Conservation (phyloP, 2,797 vertebrate genomes). For the Halcyon badia region DNA sequence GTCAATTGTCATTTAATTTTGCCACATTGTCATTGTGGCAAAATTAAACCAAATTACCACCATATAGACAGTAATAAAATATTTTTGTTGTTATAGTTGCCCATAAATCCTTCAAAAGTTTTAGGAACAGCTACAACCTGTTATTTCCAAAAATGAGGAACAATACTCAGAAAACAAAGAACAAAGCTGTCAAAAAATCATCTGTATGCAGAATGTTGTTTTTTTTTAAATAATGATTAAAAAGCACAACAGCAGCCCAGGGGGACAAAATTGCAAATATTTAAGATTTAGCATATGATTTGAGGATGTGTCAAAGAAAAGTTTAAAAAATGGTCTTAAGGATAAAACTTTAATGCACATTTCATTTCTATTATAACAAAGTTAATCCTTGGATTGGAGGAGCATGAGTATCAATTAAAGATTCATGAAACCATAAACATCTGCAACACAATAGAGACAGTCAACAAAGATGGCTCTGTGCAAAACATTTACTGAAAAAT, state of each 20-base stretch:
- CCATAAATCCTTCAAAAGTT: neutral
- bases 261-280: neutral
- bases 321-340: neutral
- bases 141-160: neutral
- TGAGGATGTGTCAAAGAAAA: neutral
- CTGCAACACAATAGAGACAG: conserved; percentile 22
- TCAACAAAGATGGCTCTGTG: conserved; percentile 31
- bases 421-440: neutral
- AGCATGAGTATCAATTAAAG: neutral
- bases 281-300: neutral
- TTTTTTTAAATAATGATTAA: neutral
- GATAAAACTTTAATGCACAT: neutral
- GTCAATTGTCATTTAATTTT: too few relatives aligned
- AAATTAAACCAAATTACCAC: neutral
- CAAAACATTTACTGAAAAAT: conserved; percentile 51
- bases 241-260: neutral
- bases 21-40: too few relatives aligned
- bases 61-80: neutral
- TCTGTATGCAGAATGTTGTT: neutral
- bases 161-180: neutral
- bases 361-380: neutral
- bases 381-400: neutral
- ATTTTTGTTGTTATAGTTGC: neutral
- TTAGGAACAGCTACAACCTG: neutral
- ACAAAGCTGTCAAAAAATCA: neutral